Evolutionary conservation across 1,140 invertebrate genomes (phyloP), one percentile per base, ranked within the genome.

Genomic region (Lethrus apterus): DNA sequence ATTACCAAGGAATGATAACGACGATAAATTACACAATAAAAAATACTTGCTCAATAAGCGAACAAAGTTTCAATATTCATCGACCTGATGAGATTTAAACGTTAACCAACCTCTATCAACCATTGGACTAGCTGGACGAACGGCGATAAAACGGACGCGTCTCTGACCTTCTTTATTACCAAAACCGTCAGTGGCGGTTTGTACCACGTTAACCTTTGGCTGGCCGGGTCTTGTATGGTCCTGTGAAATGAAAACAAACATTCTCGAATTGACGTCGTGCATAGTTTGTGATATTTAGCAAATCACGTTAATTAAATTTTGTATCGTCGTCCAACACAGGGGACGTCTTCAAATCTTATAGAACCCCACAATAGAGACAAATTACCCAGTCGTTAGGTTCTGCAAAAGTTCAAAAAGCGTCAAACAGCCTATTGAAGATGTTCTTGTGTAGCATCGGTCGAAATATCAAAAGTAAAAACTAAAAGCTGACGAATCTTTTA

Each of bases 141-240:
- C 0, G 92, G 91, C 34, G 81, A 77, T 26, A 94, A 70, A 10
- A 97, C 89, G 13, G 83, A 80, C 1, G 83, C 83, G 71, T 97
- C 94, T 64, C 89, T 81, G 19, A 93, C 85, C 66, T 98, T 97
- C 68, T 96, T 96, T 63, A 97, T 93, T 26, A 98, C 91, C 44
- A 98, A 76, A 46, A 96, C 93, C 2, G 88, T 90, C 15, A 94
- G 74, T 1, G 93, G 93, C 21, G 90, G 86, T 68, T 95, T 96
- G 76, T 93, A 89, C 94, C 94, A 98, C 9, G 89, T 95, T 54
- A 97, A 70, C 55, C 92, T 78, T 72, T 97, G 93, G 55, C 89
- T 93, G 48, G 91, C 91, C 18, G 93, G 93, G 72, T 98, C 93
- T 69, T 96, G 93, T 59, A 96, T 95, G 62, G 92, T 93, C 84